Conservation (phyloP, 1,140 invertebrate genomes). For the Achroia grisella region DNA sequence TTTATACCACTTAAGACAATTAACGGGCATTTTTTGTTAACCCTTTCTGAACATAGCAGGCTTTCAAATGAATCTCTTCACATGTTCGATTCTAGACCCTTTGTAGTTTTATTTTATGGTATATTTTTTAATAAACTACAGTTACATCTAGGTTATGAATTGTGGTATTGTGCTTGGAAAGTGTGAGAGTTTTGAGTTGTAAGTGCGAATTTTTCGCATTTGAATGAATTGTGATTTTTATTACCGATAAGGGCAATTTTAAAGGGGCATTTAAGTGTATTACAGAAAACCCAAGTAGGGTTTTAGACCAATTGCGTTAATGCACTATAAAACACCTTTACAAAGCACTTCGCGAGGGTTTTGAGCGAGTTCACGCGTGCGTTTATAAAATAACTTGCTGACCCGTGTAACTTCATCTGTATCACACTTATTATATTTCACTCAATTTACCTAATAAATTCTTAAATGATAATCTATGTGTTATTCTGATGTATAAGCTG, state of each 20-base stretch:
- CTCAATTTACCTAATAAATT: too few species aligned
- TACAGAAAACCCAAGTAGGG: too few species aligned
- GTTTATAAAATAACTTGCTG: too few species aligned
- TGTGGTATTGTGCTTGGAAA: neutral
- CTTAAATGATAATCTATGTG: too few species aligned
- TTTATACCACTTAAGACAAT: conserved; percentile 36
- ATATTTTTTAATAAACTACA: neutral
- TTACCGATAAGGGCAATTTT: neutral
- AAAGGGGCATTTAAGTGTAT: neutral
- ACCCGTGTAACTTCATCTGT: too few species aligned
- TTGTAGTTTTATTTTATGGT: neutral
- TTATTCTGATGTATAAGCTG: too few species aligned
- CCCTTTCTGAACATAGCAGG: conserved; percentile 2
- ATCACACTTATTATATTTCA: too few species aligned
- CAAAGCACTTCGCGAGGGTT: too few species aligned
- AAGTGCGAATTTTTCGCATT: neutral
- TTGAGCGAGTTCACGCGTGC: too few species aligned
- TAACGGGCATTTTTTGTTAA: conserved; percentile 21
- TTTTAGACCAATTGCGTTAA: too few species aligned
- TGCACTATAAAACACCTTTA: too few species aligned
- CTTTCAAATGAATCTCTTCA: neutral
- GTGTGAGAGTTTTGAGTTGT: neutral
- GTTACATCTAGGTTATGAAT: too few species aligned
- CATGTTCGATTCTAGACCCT: neutral
- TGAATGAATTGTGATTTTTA: neutral